Conservation (phyloP, 2,888 invertebrate genomes). For the Synergus itoensis region DNA sequence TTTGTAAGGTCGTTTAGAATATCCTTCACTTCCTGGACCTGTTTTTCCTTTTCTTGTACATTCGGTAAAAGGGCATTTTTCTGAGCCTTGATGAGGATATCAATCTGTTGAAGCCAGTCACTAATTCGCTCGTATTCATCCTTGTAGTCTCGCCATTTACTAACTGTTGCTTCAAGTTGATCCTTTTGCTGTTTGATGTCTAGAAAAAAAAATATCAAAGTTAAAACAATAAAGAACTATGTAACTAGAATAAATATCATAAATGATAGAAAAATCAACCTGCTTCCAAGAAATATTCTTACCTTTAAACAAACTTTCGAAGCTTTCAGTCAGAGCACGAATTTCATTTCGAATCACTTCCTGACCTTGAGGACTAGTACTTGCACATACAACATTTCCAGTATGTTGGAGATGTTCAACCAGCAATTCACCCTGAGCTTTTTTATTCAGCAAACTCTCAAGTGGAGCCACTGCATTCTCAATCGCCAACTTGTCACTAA, state of each 20-base stretch:
- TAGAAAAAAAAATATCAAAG: constrained; percentile 54
- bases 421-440: constrained; percentile 93
- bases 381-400: constrained; percentile 91
- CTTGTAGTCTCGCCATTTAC: constrained; percentile 93
- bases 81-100: constrained; percentile 93
- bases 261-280: not conserved
- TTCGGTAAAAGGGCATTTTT: constrained; percentile 90
- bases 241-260: not conserved
- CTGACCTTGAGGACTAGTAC: constrained; percentile 90
- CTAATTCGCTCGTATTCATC: constrained; percentile 94
- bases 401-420: constrained; percentile 93
- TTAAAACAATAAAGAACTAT: not conserved
- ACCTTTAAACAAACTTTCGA: constrained; percentile 88
- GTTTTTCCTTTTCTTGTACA: constrained; percentile 90
- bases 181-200: constrained; percentile 92
- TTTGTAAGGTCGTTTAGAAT: constrained; percentile 87
- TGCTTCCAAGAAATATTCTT: constrained; percentile 49
- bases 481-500: constrained; percentile 92
- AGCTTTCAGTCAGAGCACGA: constrained; percentile 90
- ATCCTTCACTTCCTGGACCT: constrained; percentile 89
- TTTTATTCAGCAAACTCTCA: constrained; percentile 91
- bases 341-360: constrained; percentile 91
- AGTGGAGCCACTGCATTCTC: constrained; percentile 94
- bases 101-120: constrained; percentile 95
- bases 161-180: constrained; percentile 88